Evolutionary conservation across 2,888 invertebrate species (phyloP).

Genomic region (Trichogramma dendrolimi): DNA sequence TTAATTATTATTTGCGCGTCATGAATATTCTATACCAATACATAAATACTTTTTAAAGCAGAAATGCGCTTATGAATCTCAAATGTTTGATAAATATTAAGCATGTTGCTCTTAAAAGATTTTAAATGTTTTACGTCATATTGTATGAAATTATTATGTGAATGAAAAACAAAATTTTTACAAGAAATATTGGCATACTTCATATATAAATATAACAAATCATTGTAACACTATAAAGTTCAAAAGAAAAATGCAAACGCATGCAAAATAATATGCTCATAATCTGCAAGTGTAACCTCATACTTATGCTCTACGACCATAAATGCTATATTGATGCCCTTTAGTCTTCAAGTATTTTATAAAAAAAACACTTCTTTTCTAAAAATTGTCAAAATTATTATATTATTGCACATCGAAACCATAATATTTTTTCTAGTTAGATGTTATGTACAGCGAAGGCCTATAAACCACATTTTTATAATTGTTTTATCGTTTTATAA

Average conservation of each 20-base stretch:
- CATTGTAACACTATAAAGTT: conserved; percentile 26
- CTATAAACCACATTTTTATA: too few species aligned
- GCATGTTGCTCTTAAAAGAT: conserved; percentile 14
- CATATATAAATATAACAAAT: conserved; percentile 23
- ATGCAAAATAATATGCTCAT: not conserved
- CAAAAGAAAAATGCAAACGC: conserved; percentile 30
- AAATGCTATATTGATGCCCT: too few species aligned
- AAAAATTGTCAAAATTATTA: too few species aligned
- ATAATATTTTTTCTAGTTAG: too few species aligned
- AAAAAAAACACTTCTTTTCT: too few species aligned
- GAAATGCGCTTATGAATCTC: conserved; percentile 43
- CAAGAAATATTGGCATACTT: conserved; percentile 17
- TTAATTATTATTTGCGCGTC: conserved; percentile 32
- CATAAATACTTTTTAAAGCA: conserved; percentile 20
- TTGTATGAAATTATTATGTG: too few species aligned
- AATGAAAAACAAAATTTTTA: conserved; percentile 8
- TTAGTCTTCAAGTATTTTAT: too few species aligned
- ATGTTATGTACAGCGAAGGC: too few species aligned
- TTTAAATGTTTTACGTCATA: not conserved
- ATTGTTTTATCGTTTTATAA: too few species aligned
- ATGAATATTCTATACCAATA: conserved; percentile 8
- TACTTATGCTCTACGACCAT: too few species aligned
- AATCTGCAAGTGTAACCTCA: too few species aligned
- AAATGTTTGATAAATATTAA: conserved; percentile 36
- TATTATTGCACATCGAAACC: too few species aligned